Percentiles rank a stretch among this genome's conserved stretches.
Evolutionary conservation across 2,888 invertebrate species (phyloP).

Genomic region (Drosophila flavopinicola): DNA sequence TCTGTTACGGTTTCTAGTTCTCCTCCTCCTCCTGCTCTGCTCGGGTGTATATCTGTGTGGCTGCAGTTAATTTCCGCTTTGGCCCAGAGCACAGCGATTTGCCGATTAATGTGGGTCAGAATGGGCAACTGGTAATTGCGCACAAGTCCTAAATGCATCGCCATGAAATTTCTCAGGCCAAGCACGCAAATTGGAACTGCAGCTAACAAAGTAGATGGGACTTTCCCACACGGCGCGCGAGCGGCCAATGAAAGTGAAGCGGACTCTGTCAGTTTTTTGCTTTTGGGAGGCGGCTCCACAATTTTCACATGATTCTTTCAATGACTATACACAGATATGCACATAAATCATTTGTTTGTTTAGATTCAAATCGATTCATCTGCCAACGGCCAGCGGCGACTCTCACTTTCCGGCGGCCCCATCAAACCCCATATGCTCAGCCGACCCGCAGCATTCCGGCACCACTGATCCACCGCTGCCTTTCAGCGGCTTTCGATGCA

Average conservation of each 20-base stretch:
- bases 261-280: constrained; percentile 30
- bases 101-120: constrained; percentile 69
- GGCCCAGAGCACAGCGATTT: constrained; percentile 59
- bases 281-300: constrained; percentile 31
- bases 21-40: no score
- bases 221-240: constrained; percentile 54
- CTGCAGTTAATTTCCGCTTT: constrained; percentile 68
- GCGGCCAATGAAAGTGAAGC: constrained; percentile 61
- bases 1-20: no score
- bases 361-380: constrained; percentile 61
- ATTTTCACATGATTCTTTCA: constrained; percentile 60
- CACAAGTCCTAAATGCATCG: constrained; percentile 43
- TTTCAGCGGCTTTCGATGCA: constrained; percentile 41
- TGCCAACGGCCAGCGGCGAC: constrained; percentile 40
- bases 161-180: constrained; percentile 11
- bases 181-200: constrained; percentile 24
- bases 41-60: constrained; percentile 26
- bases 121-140: constrained; percentile 55
- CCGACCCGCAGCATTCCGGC: constrained; percentile 64
- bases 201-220: constrained; percentile 10
- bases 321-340: constrained; percentile 28
- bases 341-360: constrained; percentile 65
- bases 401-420: constrained; percentile 58
- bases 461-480: constrained; percentile 16
- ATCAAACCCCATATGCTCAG: constrained; percentile 17